Percentiles rank a stretch among this genome's conserved stretches.
Evolutionary conservation across 2,797 vertebrate genomes (phyloP).

Genomic region (Karalla daura): DNA sequence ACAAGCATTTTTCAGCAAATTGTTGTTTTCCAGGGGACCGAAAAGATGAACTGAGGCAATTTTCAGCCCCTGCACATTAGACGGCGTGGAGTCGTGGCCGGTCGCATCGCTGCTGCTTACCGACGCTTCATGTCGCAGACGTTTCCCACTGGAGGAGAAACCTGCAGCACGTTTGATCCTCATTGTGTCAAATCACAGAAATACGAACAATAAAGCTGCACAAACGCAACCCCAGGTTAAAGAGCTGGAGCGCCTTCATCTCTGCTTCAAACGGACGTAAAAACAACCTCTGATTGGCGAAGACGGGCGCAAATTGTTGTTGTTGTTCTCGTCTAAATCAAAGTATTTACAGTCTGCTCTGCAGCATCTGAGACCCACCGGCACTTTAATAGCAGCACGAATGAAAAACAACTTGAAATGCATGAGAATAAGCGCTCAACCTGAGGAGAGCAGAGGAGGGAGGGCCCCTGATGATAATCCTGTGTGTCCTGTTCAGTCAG

Average conservation of each 20-base stretch:
- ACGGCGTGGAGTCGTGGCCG: slow-evolving; percentile 12
- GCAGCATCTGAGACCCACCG: slow-evolving; percentile 13
- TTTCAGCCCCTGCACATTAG: slow-evolving; percentile 22
- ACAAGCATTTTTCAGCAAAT: slow-evolving; percentile 26
- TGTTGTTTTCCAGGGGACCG: slow-evolving; percentile 30
- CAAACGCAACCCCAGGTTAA: background rate
- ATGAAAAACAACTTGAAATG: slow-evolving; percentile 45
- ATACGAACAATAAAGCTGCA: background rate
- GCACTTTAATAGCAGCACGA: slow-evolving; percentile 27
- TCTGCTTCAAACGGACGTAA: background rate
- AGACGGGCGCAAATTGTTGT: background rate
- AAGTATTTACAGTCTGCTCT: slow-evolving; percentile 14
- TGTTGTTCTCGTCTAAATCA: slow-evolving; percentile 15
- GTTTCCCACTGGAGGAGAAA: background rate
- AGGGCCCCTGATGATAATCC: no score
- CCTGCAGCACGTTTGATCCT: background rate
- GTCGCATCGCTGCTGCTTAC: no score
- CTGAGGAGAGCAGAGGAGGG: no score
- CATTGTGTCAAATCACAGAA: background rate
- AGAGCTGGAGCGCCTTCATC: background rate
- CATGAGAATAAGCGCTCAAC: background rate
- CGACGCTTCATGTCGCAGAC: background rate
- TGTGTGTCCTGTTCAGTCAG: no score
- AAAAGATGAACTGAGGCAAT: slow-evolving; percentile 36
- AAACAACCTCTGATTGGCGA: slow-evolving; percentile 9